Percentiles rank a stretch among this genome's conserved stretches.
Evolutionary conservation across 2,113 vertebrate species (phyloP).

Genomic region (Urocolius indicus): DNA sequence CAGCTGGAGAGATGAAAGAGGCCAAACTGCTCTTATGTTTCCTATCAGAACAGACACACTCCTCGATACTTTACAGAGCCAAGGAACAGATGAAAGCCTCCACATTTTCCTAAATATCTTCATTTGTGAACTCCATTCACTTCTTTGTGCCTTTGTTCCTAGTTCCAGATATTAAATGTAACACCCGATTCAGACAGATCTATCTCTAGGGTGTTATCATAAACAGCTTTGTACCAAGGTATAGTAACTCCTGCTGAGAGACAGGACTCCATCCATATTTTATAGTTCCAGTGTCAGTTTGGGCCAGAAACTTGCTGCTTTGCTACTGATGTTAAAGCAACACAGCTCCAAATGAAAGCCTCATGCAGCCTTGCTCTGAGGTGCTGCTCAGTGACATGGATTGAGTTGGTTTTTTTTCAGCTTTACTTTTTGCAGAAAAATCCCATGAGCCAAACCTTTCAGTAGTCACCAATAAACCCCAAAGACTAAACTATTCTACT

Average conservation of each 20-base stretch:
- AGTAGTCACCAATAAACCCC: neutral
- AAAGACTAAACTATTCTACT: neutral
- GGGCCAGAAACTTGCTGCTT: neutral
- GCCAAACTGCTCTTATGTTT: neutral
- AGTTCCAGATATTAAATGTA: neutral
- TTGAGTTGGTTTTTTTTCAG: neutral
- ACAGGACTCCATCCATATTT: neutral
- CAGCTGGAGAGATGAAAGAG: constrained; percentile 11
- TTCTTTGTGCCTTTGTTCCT: neutral
- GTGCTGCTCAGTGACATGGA: neutral
- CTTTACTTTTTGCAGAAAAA: neutral
- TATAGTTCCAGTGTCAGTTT: neutral
- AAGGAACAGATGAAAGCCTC: neutral
- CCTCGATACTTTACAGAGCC: neutral
- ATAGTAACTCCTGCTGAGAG: neutral
- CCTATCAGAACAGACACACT: neutral
- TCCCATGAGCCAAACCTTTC: neutral
- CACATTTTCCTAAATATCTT: neutral
- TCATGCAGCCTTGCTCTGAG: neutral
- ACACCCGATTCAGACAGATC: neutral
- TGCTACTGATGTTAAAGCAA: neutral
- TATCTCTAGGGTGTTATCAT: neutral
- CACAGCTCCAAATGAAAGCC: neutral
- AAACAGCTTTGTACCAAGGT: neutral
- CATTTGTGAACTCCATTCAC: neutral